These are phyloP conservation scores for Asarcornis scutulata DNA, from an alignment of 2,113 vertebrate genomes.

Conservation along the genomic window DNA sequence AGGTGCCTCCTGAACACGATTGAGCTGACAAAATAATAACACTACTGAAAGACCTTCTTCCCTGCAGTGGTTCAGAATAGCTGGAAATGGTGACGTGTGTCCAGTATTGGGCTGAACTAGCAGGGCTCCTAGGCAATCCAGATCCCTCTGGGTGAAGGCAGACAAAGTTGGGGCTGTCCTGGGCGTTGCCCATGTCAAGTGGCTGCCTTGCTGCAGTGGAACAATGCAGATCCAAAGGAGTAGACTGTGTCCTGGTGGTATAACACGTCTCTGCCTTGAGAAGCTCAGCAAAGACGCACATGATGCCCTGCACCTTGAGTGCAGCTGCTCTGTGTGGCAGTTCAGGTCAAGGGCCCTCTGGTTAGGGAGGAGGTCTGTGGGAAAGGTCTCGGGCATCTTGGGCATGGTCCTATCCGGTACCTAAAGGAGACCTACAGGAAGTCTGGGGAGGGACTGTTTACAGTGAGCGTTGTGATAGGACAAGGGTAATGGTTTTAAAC, in stretches of 20 bases:
- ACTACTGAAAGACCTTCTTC: not conserved
- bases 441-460: not conserved
- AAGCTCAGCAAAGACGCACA: not conserved
- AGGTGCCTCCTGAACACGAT: not conserved
- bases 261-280: not conserved
- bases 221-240: not conserved
- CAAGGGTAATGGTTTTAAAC: not conserved
- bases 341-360: not conserved
- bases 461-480: not conserved
- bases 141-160: not conserved
- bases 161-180: not conserved
- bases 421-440: not conserved
- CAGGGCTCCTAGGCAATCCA: not conserved
- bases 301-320: not conserved
- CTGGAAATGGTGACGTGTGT: accelerated
- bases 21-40: not conserved
- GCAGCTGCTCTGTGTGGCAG: not conserved
- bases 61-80: not conserved
- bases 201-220: not conserved
- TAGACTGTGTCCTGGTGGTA: not conserved
- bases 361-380: not conserved
- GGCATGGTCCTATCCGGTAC: not conserved
- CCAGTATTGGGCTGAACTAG: not conserved
- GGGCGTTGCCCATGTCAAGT: not conserved
- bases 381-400: not conserved